Evolutionary conservation across 2,888 invertebrate species (phyloP).

Genomic region (Cryptosula pallasiana): DNA sequence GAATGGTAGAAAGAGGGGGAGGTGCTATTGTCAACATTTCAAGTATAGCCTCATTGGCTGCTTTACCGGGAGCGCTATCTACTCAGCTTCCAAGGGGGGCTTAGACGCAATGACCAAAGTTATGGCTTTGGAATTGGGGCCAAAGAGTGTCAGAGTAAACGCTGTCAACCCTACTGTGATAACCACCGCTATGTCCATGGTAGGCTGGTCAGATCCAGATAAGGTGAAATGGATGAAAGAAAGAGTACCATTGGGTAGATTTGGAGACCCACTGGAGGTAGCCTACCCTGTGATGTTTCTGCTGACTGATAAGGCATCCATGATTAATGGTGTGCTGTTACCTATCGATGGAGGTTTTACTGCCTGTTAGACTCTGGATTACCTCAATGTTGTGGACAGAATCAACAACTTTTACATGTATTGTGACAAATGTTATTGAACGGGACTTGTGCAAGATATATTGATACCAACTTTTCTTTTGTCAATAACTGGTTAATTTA

Average conservation of each 20-base stretch:
- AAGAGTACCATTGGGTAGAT: slow-evolving; percentile 74
- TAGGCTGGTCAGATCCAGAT: slow-evolving; percentile 70
- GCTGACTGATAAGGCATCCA: slow-evolving; percentile 71
- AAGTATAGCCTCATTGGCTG: slow-evolving; percentile 65
- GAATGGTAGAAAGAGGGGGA: slow-evolving; percentile 67
- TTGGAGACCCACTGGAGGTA: slow-evolving; percentile 75
- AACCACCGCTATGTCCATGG: slow-evolving; percentile 81
- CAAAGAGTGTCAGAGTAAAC: slow-evolving; percentile 75
- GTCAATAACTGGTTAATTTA: too few species aligned
- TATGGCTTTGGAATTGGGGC: slow-evolving; percentile 81
- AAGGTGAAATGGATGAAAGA: slow-evolving; percentile 68
- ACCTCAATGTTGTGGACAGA: too few species aligned
- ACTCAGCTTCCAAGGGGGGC: slow-evolving; percentile 80
- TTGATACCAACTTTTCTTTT: too few species aligned
- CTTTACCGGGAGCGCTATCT: slow-evolving; percentile 66
- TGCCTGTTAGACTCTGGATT: too few species aligned
- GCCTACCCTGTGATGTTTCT: slow-evolving; percentile 72
- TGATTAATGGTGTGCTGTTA: slow-evolving; percentile 72
- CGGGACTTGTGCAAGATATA: too few species aligned
- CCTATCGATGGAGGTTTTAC: slow-evolving; percentile 76
- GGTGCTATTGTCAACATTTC: slow-evolving; percentile 87
- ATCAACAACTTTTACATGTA: too few species aligned
- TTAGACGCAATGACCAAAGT: slow-evolving; percentile 76
- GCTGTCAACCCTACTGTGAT: slow-evolving; percentile 88
- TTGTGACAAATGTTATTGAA: too few species aligned